phyloP scores from a whole-genome alignment of 2,888 invertebrate species.

The Melanchra persicariae region DNA sequence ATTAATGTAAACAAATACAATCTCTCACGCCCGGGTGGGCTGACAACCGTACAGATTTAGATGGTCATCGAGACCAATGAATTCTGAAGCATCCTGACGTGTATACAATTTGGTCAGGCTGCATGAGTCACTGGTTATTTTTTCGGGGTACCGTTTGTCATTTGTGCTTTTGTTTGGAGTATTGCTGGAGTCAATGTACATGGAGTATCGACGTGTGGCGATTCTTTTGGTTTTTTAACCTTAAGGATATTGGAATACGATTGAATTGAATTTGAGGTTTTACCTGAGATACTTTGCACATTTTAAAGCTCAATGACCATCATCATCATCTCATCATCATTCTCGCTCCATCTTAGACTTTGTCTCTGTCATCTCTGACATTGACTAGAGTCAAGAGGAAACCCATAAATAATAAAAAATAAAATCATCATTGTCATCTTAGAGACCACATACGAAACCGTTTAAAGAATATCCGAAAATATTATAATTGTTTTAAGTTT shows the following conservation, averaged over 20 bases:
- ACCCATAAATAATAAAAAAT: too few species aligned
- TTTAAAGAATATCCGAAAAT: background rate
- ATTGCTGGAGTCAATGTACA: conserved; percentile 59
- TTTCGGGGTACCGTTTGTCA: conserved; percentile 79
- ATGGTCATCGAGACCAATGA: conserved; percentile 60
- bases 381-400: too few species aligned
- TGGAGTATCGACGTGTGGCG: conserved; percentile 26
- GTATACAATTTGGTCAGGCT: conserved; percentile 68
- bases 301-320: too few species aligned
- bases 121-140: conserved; percentile 65
- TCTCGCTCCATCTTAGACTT: too few species aligned
- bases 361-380: too few species aligned
- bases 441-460: background rate
- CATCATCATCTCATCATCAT: too few species aligned
- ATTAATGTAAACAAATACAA: conserved; percentile 88
- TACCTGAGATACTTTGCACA: background rate
- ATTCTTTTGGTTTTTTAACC: conserved; percentile 11
- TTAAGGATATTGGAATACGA: background rate
- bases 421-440: too few species aligned
- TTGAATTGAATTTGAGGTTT: background rate
- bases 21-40: conserved; percentile 88
- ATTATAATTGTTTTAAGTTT: background rate
- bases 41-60: conserved; percentile 73
- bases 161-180: conserved; percentile 67
- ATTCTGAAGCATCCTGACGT: conserved; percentile 36